Conservation (phyloP, 2,113 vertebrate species). For the Cavia aperea region DNA sequence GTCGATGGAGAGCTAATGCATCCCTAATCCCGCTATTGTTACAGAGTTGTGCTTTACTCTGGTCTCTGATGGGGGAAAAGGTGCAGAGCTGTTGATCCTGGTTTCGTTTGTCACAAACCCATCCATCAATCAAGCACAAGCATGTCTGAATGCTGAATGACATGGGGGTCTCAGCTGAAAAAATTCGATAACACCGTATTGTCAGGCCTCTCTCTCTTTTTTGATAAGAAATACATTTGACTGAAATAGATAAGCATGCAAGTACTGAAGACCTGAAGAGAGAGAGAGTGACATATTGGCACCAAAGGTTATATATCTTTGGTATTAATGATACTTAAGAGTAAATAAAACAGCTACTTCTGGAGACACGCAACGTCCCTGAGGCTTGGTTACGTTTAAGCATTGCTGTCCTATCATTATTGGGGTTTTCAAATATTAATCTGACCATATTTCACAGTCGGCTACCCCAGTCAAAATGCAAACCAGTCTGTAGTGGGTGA, state of each 20-base stretch:
- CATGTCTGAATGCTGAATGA: conserved; percentile 90
- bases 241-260: conserved; percentile 95
- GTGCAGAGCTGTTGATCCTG: conserved; percentile 96
- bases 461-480: conserved; percentile 50
- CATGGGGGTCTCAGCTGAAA: conserved; percentile 96
- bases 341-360: conserved; percentile 83
- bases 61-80: conserved; percentile 88
- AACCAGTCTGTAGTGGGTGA: conserved; percentile 21
- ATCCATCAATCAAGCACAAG: conserved; percentile 96
- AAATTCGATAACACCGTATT: conserved; percentile 99
- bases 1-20: conserved; percentile 98
- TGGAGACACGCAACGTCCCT: conserved; percentile 71
- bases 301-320: conserved; percentile 83
- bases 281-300: conserved; percentile 80
- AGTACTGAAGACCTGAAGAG: conserved; percentile 90
- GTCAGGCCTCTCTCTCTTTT: conserved; percentile 84
- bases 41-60: conserved; percentile 89
- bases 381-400: conserved; percentile 70
- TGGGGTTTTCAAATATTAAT: conserved; percentile 64
- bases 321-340: conserved; percentile 91
- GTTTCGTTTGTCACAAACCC: conserved; percentile 95
- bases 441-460: conserved; percentile 59
- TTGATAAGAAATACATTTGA: conserved; percentile 99
- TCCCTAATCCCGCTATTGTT: conserved; percentile 99
- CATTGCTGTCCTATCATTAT: conserved; percentile 20